These are phyloP conservation scores for Noctua janthe DNA, from an alignment of 2,888 invertebrate species.

Conservation along the genomic window DNA sequence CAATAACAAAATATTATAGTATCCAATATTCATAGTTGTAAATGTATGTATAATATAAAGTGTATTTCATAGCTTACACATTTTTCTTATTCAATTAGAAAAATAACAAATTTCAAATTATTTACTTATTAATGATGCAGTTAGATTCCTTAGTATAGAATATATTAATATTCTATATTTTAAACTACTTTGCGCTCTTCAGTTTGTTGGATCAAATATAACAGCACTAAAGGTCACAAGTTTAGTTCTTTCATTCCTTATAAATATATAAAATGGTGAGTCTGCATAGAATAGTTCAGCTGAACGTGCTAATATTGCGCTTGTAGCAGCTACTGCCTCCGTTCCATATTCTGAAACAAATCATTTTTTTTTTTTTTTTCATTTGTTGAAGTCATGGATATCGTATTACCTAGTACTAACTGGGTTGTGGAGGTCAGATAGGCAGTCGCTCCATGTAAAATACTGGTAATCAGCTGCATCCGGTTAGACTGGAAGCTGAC, in stretches of 20 bases:
- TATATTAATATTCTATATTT: neutral
- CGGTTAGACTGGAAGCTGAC: no score
- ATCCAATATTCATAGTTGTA: constrained; percentile 33
- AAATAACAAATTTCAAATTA: neutral
- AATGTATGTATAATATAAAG: constrained; percentile 36
- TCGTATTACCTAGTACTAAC: no score
- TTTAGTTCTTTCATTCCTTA: constrained; percentile 92
- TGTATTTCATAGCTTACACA: constrained; percentile 31
- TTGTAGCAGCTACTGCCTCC: constrained; percentile 93
- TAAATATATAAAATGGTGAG: constrained; percentile 94
- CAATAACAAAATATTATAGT: constrained; percentile 19
- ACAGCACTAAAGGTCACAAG: constrained; percentile 93
- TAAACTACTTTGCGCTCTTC: constrained; percentile 6
- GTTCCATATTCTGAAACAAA: constrained; percentile 91
- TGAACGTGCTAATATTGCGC: constrained; percentile 89
- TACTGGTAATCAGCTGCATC: no score
- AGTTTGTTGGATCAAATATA: constrained; percentile 89
- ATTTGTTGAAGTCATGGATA: neutral
- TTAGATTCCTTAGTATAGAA: neutral
- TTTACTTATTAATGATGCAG: neutral
- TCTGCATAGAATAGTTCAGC: constrained; percentile 89
- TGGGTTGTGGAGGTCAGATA: no score
- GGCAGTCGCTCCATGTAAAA: no score
- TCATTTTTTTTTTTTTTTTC: no score
- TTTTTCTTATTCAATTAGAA: constrained; percentile 25